Base-by-base conservation (phyloP, 2,113 vertebrate genomes). In the Actinemys pallida region DNA sequence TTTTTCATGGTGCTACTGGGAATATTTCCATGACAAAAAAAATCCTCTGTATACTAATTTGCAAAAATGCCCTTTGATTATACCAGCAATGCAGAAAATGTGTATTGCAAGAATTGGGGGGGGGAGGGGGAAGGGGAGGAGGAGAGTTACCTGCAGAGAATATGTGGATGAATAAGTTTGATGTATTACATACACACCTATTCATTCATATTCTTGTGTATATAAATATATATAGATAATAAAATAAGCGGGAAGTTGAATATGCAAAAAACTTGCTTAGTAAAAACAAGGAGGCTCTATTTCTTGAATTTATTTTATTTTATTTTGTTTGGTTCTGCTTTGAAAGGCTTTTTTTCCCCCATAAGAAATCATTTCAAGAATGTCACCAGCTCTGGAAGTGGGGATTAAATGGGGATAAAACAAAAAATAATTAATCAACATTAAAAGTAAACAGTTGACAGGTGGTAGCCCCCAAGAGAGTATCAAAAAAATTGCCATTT, bases 21-120 rank as follows among this genome's bases (percentile, higher is more conserved):
- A 93, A 81, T 96, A 81, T 81, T 88, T 93, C 95, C 81, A 89
- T 27, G 56, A 16, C n/a, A 24, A 92, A 90, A 90, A 87, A 39
- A 49, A 86, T 19, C 52, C 35, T 22, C 65, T n/a, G 16, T 16
- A 22, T 72, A 39, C 2, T 10, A 72, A 39, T 72, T 78, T 88
- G 54, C 75, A 94, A 83, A 96, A 94, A 62, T 81, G 89, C 62
- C 13, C 62, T 59, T 65, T 62, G 47, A 92, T 96, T 91, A 57
- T n/a, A 52, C 52, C 0, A 0, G 4, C 62, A 87, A 80, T 81
- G 62, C 13, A 8, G 49, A 86, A 53, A 89, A 25, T 50, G 13
- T 42, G 56, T 62, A 76, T 82, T 45, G 49, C 45, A 91, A 31
- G 35, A 91, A 76, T 13, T 39, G 39, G 39, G 39, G 82, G 80